Base-by-base conservation (phyloP, 35 echinoderm and acorn worm genomes). In the Ophioderma brevispina region DNA sequence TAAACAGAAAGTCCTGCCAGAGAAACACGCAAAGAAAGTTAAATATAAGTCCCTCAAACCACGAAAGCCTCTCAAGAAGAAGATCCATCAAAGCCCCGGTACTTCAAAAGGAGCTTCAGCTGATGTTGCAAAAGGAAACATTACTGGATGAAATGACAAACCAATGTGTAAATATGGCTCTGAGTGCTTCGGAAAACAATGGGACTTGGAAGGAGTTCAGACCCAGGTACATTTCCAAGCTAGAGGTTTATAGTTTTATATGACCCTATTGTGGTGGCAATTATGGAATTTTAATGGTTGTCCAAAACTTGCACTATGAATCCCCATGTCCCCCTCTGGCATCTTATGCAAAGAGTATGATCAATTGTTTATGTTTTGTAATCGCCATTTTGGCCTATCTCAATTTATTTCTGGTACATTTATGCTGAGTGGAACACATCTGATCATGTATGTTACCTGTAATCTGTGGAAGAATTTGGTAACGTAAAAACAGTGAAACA, bases 161-260 rank as follows among this genome's bases (percentile, higher is more conserved):
- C 40, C 80, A 30, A 79, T 84, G 75, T 89, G 86, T 43, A 17
- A 25, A 31, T 79, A 55, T 84, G 93, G 93, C 52, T 40, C 42
- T 33, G 59, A 91, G 33, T 94, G 93, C 43, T 91, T 86, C 82
- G 76, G 88, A 13, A 94, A 91, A 75, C 15, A 83, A 36, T 42
- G 59, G 31, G 88, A 94, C 38, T 38, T 33, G 19, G 78, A 76
- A n/a, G 78, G 88, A 94, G 30, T 94, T 85, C 55, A 64, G 32
- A 19, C 93, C 34, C 77, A 87, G 87, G 88, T 81, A 82, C 36
- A 28, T n/a, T n/a, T n/a, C n/a, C n/a, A n/a, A n/a, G n/a, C n/a
- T n/a, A n/a, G n/a, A n/a, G n/a, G n/a, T n/a, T n/a, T n/a, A n/a
- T n/a, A n/a, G n/a, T n/a, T n/a, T n/a, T n/a, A n/a, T n/a, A n/a